phyloP scores from a whole-genome alignment of 2,888 invertebrate genomes.

The Drosophila mimica region DNA sequence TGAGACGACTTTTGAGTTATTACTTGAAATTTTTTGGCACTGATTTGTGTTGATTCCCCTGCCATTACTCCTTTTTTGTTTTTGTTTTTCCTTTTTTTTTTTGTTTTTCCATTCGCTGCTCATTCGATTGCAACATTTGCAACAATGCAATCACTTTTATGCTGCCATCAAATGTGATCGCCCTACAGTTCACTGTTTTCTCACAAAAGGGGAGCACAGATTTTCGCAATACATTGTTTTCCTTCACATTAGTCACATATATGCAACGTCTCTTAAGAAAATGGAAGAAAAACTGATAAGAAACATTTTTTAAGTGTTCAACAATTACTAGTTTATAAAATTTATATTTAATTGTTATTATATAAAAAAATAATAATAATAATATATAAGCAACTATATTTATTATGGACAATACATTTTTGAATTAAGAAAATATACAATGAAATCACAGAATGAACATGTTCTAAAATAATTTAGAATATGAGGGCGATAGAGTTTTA shows the following conservation, averaged over 20 bases:
- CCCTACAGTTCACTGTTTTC: conserved; percentile 49
- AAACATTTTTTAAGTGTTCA: background rate
- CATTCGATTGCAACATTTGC: conserved; percentile 56
- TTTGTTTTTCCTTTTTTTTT: background rate
- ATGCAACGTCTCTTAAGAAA: background rate
- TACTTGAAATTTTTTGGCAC: conserved; percentile 66
- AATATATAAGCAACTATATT: no score
- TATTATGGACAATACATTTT: no score
- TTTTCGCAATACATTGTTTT: conserved; percentile 26
- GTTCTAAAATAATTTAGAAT: no score
- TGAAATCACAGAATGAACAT: no score
- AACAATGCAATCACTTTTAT: conserved; percentile 76
- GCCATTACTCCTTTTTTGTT: background rate
- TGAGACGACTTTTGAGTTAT: conserved; percentile 69
- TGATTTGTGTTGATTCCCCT: conserved; percentile 60
- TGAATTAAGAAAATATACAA: no score
- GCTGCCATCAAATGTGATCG: conserved; percentile 61
- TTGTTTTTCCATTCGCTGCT: conserved; percentile 15
- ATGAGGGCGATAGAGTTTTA: no score
- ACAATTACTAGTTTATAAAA: no score
- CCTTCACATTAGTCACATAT: conserved; percentile 6
- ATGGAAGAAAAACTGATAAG: background rate
- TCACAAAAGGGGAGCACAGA: conserved; percentile 1
- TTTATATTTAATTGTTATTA: no score
- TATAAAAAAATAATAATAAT: no score